A percentile compares a stretch with the other conserved stretches of the same genome.
Evolutionary conservation across 1,140 invertebrate genomes (phyloP).

Genomic region (Sinella curviseta): DNA sequence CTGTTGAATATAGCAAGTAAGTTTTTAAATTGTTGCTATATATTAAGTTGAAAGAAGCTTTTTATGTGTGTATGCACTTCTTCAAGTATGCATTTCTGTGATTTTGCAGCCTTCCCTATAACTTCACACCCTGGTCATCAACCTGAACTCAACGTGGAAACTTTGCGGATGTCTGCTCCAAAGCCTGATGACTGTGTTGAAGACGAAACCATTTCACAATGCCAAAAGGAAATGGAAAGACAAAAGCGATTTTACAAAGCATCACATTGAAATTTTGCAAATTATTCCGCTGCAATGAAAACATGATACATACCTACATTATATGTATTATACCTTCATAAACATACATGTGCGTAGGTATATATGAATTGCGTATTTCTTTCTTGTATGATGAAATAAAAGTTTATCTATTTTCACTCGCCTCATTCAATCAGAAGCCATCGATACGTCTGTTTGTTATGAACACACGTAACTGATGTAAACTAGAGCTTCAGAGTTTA

Average conservation of each 20-base stretch:
- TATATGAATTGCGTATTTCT: no score
- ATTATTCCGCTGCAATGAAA: neutral
- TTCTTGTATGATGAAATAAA: no score
- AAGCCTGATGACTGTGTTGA: neutral
- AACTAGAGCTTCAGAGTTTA: no score
- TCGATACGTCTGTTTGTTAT: no score
- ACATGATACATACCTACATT: neutral
- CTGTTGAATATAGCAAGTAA: constrained; percentile 3
- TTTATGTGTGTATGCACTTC: neutral
- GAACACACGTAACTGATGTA: no score
- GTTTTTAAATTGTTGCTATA: neutral
- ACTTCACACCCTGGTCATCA: constrained; percentile 13
- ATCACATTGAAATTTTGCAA: neutral
- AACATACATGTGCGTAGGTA: no score
- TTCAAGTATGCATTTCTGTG: neutral
- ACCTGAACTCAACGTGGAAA: neutral
- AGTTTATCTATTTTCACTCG: no score
- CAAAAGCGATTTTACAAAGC: constrained; percentile 6
- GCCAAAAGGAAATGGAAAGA: neutral
- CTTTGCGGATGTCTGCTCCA: neutral
- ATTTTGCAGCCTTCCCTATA: neutral
- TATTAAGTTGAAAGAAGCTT: neutral
- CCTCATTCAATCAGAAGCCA: no score
- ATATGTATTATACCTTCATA: neutral
- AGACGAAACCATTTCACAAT: neutral